Conservation (phyloP, 2,113 vertebrate species). For the Cathartes aura region DNA sequence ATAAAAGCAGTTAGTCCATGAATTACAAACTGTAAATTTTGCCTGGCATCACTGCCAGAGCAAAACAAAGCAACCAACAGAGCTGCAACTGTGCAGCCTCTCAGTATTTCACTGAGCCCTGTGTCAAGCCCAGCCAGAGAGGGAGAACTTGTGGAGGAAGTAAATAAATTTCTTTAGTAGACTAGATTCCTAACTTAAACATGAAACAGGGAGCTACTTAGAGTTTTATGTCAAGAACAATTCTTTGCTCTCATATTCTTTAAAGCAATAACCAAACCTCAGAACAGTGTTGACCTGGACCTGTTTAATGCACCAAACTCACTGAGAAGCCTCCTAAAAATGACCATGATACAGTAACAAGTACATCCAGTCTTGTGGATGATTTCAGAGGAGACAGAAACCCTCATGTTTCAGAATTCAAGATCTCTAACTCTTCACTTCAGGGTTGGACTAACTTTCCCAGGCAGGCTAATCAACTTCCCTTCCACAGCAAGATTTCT, state of each 20-base stretch:
- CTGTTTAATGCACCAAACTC: neutral
- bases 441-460: neutral
- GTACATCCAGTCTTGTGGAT: neutral
- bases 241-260: neutral
- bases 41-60: neutral
- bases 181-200: neutral
- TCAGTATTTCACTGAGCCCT: neutral
- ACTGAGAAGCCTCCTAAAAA: neutral
- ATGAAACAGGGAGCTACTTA: neutral
- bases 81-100: neutral
- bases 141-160: neutral
- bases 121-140: neutral
- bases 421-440: neutral
- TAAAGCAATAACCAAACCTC: neutral
- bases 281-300: neutral
- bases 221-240: neutral
- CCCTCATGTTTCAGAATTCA: neutral
- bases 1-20: slow-evolving; percentile 43
- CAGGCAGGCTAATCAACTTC: neutral
- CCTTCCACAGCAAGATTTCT: neutral
- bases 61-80: slow-evolving; percentile 15
- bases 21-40: slow-evolving; percentile 59
- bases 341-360: neutral
- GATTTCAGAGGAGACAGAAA: neutral
- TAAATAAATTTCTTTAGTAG: neutral